These are phyloP conservation scores for Marcusenius ussheri DNA, from an alignment of 2,113 vertebrate species.

Conservation along the genomic window DNA sequence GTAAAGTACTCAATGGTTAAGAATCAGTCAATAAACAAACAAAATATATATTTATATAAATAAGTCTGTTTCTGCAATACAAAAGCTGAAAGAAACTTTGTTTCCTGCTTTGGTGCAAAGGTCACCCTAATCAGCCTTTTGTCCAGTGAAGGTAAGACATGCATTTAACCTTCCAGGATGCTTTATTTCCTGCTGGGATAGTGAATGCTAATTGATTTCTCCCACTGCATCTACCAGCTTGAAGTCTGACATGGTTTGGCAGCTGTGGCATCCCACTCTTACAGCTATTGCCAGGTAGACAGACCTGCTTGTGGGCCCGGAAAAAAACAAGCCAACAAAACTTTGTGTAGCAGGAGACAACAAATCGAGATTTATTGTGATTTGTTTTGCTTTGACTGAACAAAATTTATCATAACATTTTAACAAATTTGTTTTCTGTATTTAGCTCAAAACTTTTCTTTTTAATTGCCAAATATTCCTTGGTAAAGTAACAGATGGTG, in stretches of 20 bases:
- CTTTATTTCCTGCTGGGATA: conserved; percentile 5
- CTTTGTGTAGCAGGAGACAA: not conserved
- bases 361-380: not conserved
- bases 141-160: conserved; percentile 13
- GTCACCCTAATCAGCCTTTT: conserved; percentile 14
- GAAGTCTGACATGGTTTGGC: conserved; percentile 4
- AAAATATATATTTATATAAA: not conserved
- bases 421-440: not conserved
- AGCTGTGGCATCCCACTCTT: not conserved
- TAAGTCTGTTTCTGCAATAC: not conserved
- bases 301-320: not conserved
- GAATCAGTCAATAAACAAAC: not conserved
- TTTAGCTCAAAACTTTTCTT: not conserved
- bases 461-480: not conserved
- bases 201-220: conserved; percentile 19
- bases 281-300: not conserved
- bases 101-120: conserved; percentile 14
- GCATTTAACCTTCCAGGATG: conserved; percentile 17
- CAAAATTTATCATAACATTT: not conserved
- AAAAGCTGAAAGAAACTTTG: not conserved
- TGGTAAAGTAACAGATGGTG: not conserved
- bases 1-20: not conserved
- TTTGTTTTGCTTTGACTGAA: not conserved
- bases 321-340: not conserved
- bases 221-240: conserved; percentile 12